A percentile compares a stretch with the other conserved stretches of the same genome.
These are phyloP conservation scores for Thryonomys swinderianus DNA, from an alignment of 2,113 vertebrate species.

Conservation along the genomic window DNA sequence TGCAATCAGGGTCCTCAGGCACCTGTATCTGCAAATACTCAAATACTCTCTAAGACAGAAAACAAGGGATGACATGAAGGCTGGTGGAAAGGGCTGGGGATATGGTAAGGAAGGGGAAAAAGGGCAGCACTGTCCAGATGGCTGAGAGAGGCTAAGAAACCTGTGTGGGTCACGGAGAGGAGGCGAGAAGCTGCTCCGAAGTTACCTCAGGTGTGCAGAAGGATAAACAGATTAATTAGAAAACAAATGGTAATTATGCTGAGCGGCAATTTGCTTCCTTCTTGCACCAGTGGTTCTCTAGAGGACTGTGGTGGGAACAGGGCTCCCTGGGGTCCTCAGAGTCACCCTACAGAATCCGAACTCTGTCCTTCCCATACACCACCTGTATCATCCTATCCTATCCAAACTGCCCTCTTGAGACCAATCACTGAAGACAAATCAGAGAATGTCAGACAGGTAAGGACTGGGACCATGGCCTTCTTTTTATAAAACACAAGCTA, in stretches of 20 bases:
- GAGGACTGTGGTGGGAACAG: not conserved
- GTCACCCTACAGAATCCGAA: not conserved
- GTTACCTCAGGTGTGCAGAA: not conserved
- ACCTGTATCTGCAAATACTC: not conserved
- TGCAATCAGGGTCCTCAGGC: not conserved
- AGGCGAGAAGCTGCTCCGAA: too few relatives aligned
- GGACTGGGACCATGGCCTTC: not conserved
- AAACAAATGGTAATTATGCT: accelerated
- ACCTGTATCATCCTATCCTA: not conserved
- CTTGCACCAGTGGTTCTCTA: not conserved
- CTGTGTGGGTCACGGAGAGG: not conserved
- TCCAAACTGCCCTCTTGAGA: not conserved
- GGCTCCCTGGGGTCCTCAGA: not conserved
- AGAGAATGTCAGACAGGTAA: not conserved
- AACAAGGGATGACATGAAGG: not conserved
- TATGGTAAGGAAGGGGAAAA: not conserved
- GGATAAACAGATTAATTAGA: not conserved
- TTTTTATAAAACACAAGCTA: not conserved
- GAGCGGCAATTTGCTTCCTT: not conserved
- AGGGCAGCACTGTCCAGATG: not conserved
- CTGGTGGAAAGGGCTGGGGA: not conserved
- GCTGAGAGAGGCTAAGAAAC: not conserved
- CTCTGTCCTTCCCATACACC: not conserved
- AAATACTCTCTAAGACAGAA: not conserved
- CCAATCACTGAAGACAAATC: not conserved